These are phyloP conservation scores for Diaperis boleti DNA, from an alignment of 2,888 invertebrate species.

Conservation along the genomic window DNA sequence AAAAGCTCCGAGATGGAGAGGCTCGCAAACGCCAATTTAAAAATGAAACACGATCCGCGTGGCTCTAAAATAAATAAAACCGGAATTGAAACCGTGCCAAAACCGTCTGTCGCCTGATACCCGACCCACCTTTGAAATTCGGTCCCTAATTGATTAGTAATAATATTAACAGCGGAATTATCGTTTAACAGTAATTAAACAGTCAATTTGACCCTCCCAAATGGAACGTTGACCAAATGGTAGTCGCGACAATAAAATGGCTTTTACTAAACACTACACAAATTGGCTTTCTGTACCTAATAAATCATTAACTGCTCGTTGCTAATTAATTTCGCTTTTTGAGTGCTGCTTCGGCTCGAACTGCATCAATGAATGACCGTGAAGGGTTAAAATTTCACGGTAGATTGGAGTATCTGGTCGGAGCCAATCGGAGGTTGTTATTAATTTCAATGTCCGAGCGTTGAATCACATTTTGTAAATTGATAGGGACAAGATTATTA, in stretches of 20 bases:
- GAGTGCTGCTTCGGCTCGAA: not conserved
- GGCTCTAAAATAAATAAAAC: no score
- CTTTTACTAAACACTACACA: conserved; percentile 2
- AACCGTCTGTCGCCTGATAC: no score
- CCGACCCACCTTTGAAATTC: not conserved
- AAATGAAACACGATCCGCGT: no score
- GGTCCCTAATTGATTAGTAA: not conserved
- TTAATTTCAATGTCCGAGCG: no score
- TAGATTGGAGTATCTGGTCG: no score
- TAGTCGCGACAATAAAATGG: not conserved
- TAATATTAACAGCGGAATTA: not conserved
- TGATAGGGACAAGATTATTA: no score
- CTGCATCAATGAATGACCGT: not conserved
- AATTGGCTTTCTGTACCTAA: not conserved
- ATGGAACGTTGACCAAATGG: not conserved
- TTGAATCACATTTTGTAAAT: no score
- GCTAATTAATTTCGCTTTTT: conserved; percentile 2
- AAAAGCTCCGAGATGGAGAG: no score
- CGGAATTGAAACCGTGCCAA: no score
- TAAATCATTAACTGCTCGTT: conserved; percentile 11
- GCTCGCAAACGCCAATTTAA: no score
- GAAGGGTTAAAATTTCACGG: not conserved
- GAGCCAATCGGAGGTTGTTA: no score
- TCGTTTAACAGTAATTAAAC: conserved; percentile 5
- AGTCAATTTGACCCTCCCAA: conserved; percentile 2